Evolutionary conservation across 2,888 invertebrate species (phyloP).

Genomic region (Amiota mariae): DNA sequence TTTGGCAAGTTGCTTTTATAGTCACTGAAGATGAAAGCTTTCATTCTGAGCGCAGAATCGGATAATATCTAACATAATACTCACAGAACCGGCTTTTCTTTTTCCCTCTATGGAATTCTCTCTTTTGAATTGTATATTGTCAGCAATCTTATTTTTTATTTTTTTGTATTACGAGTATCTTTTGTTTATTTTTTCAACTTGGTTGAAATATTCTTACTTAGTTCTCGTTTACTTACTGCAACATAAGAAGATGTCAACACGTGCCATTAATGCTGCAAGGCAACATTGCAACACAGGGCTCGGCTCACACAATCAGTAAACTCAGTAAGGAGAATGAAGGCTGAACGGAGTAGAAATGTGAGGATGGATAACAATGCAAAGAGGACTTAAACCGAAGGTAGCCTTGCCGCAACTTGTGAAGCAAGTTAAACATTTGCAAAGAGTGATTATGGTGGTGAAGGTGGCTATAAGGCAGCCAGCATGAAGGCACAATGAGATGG

Average conservation of each 20-base stretch:
- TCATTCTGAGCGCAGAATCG: slow-evolving; percentile 50
- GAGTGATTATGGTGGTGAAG: not conserved
- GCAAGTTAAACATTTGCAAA: slow-evolving; percentile 8
- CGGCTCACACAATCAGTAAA: too few species aligned
- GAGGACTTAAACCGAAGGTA: not conserved
- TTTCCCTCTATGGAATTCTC: not conserved
- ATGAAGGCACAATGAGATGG: too few species aligned
- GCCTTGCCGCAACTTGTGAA: not conserved
- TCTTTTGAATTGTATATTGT: slow-evolving; percentile 52
- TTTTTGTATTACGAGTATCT: slow-evolving; percentile 33
- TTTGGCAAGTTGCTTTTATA: slow-evolving; percentile 53
- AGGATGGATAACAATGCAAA: not conserved
- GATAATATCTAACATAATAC: slow-evolving; percentile 45
- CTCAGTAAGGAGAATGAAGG: too few species aligned
- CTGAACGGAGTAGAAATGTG: too few species aligned
- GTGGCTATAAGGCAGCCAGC: too few species aligned
- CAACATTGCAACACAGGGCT: not conserved
- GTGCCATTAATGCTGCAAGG: not conserved
- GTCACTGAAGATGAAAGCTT: not conserved
- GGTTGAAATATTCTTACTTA: too few species aligned
- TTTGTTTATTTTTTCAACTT: slow-evolving; percentile 50
- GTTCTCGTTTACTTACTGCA: too few species aligned
- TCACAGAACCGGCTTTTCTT: not conserved
- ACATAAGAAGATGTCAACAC: slow-evolving; percentile 3
- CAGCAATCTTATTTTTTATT: too few species aligned